These are phyloP conservation scores for Eupithecia exiguata DNA, from an alignment of 2,888 invertebrate genomes.

Conservation along the genomic window DNA sequence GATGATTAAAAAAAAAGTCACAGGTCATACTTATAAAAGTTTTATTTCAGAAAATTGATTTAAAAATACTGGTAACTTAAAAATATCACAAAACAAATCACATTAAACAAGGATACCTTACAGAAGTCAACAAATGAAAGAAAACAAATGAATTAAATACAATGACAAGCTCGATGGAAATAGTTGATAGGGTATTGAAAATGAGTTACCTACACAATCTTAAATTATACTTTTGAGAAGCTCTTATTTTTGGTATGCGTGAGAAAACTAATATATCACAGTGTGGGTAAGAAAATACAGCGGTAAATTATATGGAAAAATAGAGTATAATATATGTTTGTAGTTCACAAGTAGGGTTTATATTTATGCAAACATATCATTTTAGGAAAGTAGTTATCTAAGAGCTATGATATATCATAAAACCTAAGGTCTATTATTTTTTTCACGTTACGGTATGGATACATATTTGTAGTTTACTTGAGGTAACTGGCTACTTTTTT, in stretches of 20 bases:
- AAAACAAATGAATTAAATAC: slow-evolving; percentile 32
- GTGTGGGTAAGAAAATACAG: slow-evolving; percentile 59
- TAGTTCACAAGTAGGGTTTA: background rate
- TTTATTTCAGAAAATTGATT: slow-evolving; percentile 48
- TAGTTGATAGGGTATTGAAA: slow-evolving; percentile 39
- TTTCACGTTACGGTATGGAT: background rate
- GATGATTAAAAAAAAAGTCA: background rate
- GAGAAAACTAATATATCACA: slow-evolving; percentile 64
- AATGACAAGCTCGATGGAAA: slow-evolving; percentile 68
- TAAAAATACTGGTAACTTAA: slow-evolving; percentile 59
- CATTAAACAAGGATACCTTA: slow-evolving; percentile 46
- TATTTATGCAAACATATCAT: background rate
- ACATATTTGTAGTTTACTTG: background rate
- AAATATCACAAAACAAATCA: slow-evolving; percentile 53
- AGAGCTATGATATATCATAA: background rate
- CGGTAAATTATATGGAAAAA: slow-evolving; percentile 40
- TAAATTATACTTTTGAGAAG: slow-evolving; percentile 59
- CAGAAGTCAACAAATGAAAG: slow-evolving; percentile 49
- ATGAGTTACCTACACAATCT: slow-evolving; percentile 40
- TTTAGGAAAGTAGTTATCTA: background rate
- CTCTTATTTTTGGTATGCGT: slow-evolving; percentile 57
- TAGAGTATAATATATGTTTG: background rate
- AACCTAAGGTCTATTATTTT: background rate
- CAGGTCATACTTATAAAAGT: slow-evolving; percentile 28
- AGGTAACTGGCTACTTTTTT: background rate